These are phyloP conservation scores for Ditylenchus dipsaci DNA, from an alignment of 1,140 invertebrate species.

Conservation along the genomic window DNA sequence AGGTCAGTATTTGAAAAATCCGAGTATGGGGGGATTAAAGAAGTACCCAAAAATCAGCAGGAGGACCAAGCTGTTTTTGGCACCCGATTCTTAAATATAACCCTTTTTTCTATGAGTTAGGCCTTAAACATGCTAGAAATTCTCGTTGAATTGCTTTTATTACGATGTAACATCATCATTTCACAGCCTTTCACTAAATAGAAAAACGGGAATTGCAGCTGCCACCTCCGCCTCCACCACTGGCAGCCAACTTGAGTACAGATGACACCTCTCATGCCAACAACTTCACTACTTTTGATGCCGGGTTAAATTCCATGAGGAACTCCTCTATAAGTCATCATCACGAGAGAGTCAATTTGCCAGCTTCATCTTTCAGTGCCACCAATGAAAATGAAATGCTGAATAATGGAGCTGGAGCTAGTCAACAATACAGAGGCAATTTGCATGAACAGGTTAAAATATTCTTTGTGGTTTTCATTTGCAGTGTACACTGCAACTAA, in stretches of 20 bases:
- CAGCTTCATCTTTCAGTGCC: too few relatives aligned
- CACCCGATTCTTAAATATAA: too few relatives aligned
- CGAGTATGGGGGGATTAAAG: too few relatives aligned
- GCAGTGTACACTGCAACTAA: neutral
- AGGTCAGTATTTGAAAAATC: too few relatives aligned
- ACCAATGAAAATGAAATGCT: too few relatives aligned
- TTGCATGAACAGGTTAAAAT: neutral
- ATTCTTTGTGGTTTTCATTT: neutral
- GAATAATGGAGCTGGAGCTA: neutral
- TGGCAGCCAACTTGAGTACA: neutral
- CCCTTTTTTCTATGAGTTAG: too few relatives aligned
- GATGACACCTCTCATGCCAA: neutral
- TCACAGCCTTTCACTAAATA: conserved; percentile 17
- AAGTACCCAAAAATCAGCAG: too few relatives aligned
- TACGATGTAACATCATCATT: neutral
- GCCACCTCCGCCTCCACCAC: conserved; percentile 30
- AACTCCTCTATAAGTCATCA: neutral
- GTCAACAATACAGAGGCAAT: neutral
- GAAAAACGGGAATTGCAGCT: conserved; percentile 8
- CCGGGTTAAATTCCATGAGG: neutral
- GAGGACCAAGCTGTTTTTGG: too few relatives aligned
- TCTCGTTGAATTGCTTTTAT: too few relatives aligned
- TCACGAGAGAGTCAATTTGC: neutral
- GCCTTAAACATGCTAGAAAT: too few relatives aligned
- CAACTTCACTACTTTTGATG: neutral